Base-by-base conservation (phyloP, 2,797 vertebrate genomes). In the Scolopax rusticola region DNA sequence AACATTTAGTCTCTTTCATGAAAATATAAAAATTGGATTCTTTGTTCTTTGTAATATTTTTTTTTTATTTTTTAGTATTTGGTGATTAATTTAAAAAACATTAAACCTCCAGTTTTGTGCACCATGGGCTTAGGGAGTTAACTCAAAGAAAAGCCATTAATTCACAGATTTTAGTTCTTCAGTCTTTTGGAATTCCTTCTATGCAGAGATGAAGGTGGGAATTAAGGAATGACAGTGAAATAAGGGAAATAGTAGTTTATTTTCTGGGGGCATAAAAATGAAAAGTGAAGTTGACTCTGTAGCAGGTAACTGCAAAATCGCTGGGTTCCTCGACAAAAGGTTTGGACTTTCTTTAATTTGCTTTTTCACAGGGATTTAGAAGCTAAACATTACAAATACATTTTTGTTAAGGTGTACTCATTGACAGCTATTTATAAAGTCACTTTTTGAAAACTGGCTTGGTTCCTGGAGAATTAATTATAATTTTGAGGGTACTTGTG, bases 331-430 rank as follows among this genome's bases (percentile, higher is more conserved):
- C 38, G 41, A 32, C 64, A 56, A 21, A 71, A 24, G 9, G 4
- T 25, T 20, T 56, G 73, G 60, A 4, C 12, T 38, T 32, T 0
- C 23, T 14, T 54, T 15, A 4, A 20, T 65, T 50, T 73, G 13
- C 18, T 20, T 89, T 79, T 82, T 47, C 28, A 21, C 40, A 27
- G 10, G 41, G n/a, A 28, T 38, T 83, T 74, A 19, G 47, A 24
- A 74, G 27, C 23, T 8, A 15, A 36, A 11, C 9, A 1, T 19
- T 6, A 8, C 3, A 3, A 28, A 33, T 17, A 6, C 1, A 3
- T 20, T 54, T 61, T 51, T 65, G 36, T 30, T 36, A 17, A 28
- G 13, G 41, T 67, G 17, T 3, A 28, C 40, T 32, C 38, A 7
- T 4, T 27, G 38, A 40, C 65, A 50, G 21, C 25, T 45, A 4